These are phyloP conservation scores for Rhinolophus sinicus DNA, from an alignment of 2,113 vertebrate species.

Conservation along the genomic window DNA sequence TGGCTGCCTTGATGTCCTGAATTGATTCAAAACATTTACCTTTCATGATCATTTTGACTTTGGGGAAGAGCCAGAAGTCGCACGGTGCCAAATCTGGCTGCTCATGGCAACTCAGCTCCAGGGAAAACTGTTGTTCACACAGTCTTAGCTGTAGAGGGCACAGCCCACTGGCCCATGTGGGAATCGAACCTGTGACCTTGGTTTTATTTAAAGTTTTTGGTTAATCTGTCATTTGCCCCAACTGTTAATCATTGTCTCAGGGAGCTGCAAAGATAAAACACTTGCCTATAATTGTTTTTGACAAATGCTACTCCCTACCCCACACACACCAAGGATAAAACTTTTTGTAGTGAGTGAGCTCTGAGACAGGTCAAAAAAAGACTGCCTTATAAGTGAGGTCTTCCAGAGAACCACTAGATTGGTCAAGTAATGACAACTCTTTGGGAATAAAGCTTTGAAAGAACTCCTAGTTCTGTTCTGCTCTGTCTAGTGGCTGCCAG, in stretches of 20 bases:
- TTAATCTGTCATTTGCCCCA: neutral
- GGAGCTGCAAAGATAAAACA: neutral
- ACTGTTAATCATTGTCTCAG: neutral
- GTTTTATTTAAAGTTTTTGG: neutral
- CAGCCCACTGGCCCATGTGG: too few relatives aligned
- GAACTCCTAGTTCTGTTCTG: neutral
- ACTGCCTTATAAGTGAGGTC: neutral
- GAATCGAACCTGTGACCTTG: too few relatives aligned
- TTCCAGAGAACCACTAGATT: neutral
- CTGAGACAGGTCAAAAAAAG: neutral
- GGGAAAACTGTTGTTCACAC: too few relatives aligned
- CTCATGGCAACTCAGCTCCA: too few relatives aligned
- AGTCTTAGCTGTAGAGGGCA: too few relatives aligned
- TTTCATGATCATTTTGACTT: too few relatives aligned
- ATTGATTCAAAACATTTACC: too few relatives aligned
- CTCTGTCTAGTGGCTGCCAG: neutral
- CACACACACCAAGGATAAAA: neutral
- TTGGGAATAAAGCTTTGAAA: neutral
- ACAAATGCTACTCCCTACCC: neutral
- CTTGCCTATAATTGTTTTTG: neutral
- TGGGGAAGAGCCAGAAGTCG: too few relatives aligned
- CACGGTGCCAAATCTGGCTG: too few relatives aligned
- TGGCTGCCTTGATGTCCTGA: too few relatives aligned
- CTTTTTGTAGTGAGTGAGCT: neutral
- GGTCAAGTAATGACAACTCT: constrained; percentile 1